phyloP scores from a whole-genome alignment of 2,797 vertebrate genomes.

The Centropyge bicolor region DNA sequence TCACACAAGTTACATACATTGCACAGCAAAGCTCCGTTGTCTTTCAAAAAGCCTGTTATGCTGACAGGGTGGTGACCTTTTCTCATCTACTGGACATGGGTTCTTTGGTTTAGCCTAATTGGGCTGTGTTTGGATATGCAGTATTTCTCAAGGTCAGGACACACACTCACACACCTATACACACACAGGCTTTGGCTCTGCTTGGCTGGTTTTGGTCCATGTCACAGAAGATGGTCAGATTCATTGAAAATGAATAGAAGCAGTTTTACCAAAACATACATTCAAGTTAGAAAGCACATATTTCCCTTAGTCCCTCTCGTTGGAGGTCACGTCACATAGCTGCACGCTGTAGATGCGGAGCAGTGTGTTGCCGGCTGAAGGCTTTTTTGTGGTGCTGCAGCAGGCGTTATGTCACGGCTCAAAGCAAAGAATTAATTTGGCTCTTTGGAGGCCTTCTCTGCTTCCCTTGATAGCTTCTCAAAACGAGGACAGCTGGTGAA shows the following conservation, averaged over 20 bases:
- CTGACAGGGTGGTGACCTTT: conserved; percentile 50
- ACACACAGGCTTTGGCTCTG: neutral
- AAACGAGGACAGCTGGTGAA: conserved; percentile 87
- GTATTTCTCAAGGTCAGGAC: conserved; percentile 38
- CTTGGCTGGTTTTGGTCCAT: neutral
- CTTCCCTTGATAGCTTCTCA: conserved; percentile 81
- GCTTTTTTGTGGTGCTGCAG: conserved; percentile 48
- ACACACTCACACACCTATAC: conserved; percentile 4
- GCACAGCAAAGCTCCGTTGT: neutral
- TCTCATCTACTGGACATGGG: conserved; percentile 37
- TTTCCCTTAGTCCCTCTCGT: conserved; percentile 3
- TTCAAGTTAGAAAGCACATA: neutral
- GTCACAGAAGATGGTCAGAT: neutral
- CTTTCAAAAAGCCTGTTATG: conserved; percentile 8
- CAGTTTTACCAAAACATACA: neutral
- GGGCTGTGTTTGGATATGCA: conserved; percentile 45
- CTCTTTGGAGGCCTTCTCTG: conserved; percentile 75
- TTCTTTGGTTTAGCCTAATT: conserved; percentile 55
- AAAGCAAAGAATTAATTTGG: conserved; percentile 79
- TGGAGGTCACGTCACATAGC: conserved; percentile 1
- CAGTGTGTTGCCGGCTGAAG: conserved; percentile 9
- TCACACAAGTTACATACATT: neutral
- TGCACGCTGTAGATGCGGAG: neutral
- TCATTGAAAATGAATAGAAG: neutral
- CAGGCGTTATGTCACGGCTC: conserved; percentile 71